Evolutionary conservation across 2,797 vertebrate species (phyloP).

Genomic region (Enteromius treurensis): DNA sequence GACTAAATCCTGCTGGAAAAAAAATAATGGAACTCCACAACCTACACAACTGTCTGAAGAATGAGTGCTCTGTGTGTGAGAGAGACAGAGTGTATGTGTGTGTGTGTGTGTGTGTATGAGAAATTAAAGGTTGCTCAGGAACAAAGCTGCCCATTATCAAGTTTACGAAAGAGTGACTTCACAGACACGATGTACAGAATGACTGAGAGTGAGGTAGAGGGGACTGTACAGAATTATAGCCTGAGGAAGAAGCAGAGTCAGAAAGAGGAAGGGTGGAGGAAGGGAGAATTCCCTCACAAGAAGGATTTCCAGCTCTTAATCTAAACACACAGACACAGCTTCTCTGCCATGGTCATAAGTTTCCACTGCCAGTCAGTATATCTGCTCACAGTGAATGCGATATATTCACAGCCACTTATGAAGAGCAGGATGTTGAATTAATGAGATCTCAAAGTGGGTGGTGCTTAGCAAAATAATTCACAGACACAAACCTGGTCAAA

Average conservation of each 20-base stretch:
- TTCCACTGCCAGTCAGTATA: background rate
- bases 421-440: background rate
- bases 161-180: slow-evolving; percentile 37
- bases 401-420: background rate
- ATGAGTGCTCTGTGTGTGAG: background rate
- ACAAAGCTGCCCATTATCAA: slow-evolving; percentile 55
- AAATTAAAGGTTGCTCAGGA: slow-evolving; percentile 50
- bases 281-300: slow-evolving; percentile 12
- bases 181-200: slow-evolving; percentile 35
- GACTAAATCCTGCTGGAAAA: background rate
- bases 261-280: slow-evolving; percentile 3
- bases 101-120: background rate
- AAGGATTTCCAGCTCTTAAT: slow-evolving; percentile 32
- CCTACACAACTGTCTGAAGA: background rate
- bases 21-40: background rate
- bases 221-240: slow-evolving; percentile 16
- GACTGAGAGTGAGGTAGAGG: slow-evolving; percentile 35
- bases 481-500: slow-evolving; percentile 91
- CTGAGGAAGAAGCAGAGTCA: background rate
- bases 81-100: background rate
- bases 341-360: background rate
- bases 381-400: background rate
- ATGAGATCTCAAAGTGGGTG: no score
- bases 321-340: slow-evolving; percentile 12
- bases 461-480: background rate